phyloP scores from a whole-genome alignment of 1,140 invertebrate species.

The Saxidomus purpurata region DNA sequence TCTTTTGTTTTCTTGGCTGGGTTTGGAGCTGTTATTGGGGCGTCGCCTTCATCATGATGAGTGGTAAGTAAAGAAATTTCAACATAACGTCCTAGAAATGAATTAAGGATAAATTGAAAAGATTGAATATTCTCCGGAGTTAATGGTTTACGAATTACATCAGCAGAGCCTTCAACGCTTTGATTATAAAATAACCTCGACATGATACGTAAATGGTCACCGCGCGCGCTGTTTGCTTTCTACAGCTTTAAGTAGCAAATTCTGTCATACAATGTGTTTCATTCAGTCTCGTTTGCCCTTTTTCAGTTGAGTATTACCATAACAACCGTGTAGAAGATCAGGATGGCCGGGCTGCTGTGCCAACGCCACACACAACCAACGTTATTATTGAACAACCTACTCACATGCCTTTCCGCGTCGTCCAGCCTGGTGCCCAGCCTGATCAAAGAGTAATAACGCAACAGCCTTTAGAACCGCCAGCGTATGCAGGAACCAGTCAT shows the following conservation, averaged over 20 bases:
- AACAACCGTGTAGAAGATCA: neutral
- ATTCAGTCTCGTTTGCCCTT: too few species aligned
- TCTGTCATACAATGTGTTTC: too few species aligned
- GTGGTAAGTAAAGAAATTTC: too few species aligned
- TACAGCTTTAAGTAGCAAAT: too few species aligned
- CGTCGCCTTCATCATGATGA: slow-evolving; percentile 20
- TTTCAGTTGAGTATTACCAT: slow-evolving; percentile 39
- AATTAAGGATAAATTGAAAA: too few species aligned
- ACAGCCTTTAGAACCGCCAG: neutral
- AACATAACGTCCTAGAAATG: too few species aligned
- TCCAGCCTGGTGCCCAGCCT: neutral
- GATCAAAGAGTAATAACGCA: neutral
- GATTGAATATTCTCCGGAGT: too few species aligned
- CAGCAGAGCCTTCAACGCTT: too few species aligned
- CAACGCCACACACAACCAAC: neutral
- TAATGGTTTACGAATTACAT: too few species aligned
- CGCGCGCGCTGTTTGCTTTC: too few species aligned
- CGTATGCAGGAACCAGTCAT: neutral
- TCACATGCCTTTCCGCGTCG: neutral
- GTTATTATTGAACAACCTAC: neutral
- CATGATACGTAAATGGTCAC: too few species aligned
- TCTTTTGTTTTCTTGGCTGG: slow-evolving; percentile 38
- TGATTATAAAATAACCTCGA: too few species aligned
- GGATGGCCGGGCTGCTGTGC: neutral
- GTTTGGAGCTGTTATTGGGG: slow-evolving; percentile 55